Evolutionary conservation across 1,140 invertebrate genomes (phyloP), one percentile per base, ranked within the genome.

Genomic region (Meloidogyne exigua): DNA sequence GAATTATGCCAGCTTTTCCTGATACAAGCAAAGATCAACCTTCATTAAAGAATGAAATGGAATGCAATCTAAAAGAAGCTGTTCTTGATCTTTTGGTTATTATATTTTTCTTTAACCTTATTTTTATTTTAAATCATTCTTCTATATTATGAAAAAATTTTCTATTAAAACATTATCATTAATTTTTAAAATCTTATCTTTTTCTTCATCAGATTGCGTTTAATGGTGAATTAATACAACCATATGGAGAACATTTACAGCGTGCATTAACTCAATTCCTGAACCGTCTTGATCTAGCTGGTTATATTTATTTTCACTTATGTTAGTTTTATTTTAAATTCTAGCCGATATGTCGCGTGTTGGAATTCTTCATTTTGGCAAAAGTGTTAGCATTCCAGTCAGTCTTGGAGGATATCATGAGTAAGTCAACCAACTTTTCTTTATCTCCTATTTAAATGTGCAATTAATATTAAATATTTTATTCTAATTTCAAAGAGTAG

Each of bases 331-430:
- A 83, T 71, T 72, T 81, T 81, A 57, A 57, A n/a, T 57, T 57
- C 1, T 57, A 57, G 49, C 82, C 13, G 83, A 84, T 69, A 76
- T 82, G 1, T 62, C 78, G 1, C 65, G 83, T n/a, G 42, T 84
- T 32, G 70, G 76, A 0, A 39, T 83, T 28, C 68, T 84, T n/a
- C 71, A 81, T 10, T 82, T 76, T 78, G 82, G 80, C 36, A 79
- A 73, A 67, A 79, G 79, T 73, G 80, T 81, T 12, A 68, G 68
- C n/a, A 77, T 84, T 18, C 83, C 83, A 57, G 73, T 84, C 18
- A 75, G 76, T 39, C 76, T 84, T 12, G 83, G 83, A 64, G 81
- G 83, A 21, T 84, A 84, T 70, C 79, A 84, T 44, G 83, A 84
- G 36, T 79, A 78, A 9, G 49, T 57, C n/a, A n/a, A 21, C 1